A percentile compares a stretch with the other conserved stretches of the same genome.
Conservation (phyloP, 2,888 invertebrate species). For the Cephus spinipes region DNA sequence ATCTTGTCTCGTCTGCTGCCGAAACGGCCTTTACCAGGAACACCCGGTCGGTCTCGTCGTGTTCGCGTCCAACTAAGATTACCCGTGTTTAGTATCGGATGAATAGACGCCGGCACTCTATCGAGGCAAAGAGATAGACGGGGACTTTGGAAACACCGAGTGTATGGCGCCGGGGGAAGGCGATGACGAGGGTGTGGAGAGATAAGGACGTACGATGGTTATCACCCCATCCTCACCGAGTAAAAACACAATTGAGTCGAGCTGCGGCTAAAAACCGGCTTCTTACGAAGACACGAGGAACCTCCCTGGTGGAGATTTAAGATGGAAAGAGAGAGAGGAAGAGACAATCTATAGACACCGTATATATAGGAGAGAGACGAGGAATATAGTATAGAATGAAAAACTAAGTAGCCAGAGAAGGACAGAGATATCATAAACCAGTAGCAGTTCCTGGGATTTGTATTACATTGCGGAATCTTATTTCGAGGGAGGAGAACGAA, state of each 20-base stretch:
- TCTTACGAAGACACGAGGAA: background rate
- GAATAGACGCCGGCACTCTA: background rate
- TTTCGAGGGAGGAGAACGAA: slow-evolving; percentile 19
- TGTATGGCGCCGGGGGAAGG: background rate
- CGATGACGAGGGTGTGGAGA: slow-evolving; percentile 23
- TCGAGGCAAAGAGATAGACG: background rate
- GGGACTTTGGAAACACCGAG: background rate
- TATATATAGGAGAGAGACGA: background rate
- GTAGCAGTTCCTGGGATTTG: slow-evolving; percentile 17
- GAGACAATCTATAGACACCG: background rate
- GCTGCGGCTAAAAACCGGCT: slow-evolving; percentile 4
- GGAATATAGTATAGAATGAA: background rate
- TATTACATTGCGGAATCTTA: background rate
- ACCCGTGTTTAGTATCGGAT: slow-evolving; percentile 33
- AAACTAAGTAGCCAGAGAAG: background rate
- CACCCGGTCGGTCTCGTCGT: slow-evolving; percentile 21
- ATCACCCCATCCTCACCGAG: background rate
- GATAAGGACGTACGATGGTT: slow-evolving; percentile 25
- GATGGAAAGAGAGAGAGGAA: slow-evolving; percentile 19
- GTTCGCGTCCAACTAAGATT: slow-evolving; percentile 26
- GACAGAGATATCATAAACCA: slow-evolving; percentile 32
- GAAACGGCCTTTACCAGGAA: slow-evolving; percentile 26
- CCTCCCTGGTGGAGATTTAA: background rate
- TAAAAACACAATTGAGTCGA: slow-evolving; percentile 37
- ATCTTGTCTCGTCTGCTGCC: slow-evolving; percentile 15